A percentile compares a stretch with the other conserved stretches of the same genome.
phyloP scores from a whole-genome alignment of 2,797 vertebrate species.

The Oreochromis grahami region DNA sequence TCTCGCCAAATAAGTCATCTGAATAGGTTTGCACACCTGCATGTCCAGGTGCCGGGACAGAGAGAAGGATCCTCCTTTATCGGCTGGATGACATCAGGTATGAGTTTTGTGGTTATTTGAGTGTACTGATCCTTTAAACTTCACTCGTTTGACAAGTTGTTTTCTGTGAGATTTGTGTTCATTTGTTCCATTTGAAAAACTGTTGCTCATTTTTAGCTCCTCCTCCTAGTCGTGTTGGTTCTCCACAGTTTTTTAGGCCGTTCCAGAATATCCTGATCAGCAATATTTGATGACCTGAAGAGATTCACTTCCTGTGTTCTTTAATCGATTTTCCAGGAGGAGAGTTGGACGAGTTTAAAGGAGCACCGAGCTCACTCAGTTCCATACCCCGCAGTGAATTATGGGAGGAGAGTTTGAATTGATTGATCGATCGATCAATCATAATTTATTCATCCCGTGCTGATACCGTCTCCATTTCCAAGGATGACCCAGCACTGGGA shows the following conservation, averaged over 20 bases:
- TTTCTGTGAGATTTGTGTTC: not conserved
- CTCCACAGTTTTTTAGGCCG: not conserved
- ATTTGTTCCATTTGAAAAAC: not conserved
- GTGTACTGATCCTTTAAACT: not conserved
- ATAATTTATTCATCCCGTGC: not conserved
- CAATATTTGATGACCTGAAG: not conserved
- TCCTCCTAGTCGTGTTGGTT: not conserved
- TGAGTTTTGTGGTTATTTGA: not conserved
- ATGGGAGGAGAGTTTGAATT: not conserved
- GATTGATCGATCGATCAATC: too few species aligned
- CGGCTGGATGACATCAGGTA: not conserved
- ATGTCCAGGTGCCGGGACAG: not conserved
- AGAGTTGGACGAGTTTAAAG: not conserved
- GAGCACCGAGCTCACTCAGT: not conserved
- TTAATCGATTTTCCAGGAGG: not conserved
- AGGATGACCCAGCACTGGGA: not conserved
- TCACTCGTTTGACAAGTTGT: not conserved
- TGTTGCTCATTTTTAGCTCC: not conserved
- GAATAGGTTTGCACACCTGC: not conserved
- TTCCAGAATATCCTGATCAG: not conserved
- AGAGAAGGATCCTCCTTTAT: not conserved
- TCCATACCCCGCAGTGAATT: not conserved
- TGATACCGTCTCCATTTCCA: not conserved
- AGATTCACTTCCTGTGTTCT: not conserved
- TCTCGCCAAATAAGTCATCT: not conserved